Evolutionary conservation across 92 coral and sea anemone species (phyloP).

Genomic region (Phenganax stokvisi): DNA sequence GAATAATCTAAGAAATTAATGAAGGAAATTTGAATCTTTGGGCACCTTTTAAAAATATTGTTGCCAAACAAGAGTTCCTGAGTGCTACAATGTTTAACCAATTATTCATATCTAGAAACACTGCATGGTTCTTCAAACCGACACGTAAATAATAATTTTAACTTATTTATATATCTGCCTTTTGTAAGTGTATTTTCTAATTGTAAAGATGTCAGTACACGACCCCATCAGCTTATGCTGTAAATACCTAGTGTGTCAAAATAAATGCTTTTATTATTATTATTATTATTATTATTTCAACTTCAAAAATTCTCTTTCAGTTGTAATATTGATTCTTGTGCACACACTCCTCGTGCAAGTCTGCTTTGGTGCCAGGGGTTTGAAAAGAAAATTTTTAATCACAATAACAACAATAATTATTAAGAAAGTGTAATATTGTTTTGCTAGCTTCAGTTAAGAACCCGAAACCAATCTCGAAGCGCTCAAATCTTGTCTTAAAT

Average conservation of each 20-base stretch:
- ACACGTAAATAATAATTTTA: background rate
- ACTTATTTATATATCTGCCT: background rate
- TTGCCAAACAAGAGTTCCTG: background rate
- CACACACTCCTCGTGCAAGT: no score
- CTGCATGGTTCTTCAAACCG: background rate
- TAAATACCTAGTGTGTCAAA: conserved; percentile 11
- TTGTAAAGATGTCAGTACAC: background rate
- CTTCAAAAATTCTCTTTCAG: no score
- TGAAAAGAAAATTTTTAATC: no score
- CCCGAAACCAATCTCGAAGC: no score
- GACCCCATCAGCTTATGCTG: conserved; percentile 34
- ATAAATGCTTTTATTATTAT: conserved; percentile 13
- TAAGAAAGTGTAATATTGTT: no score
- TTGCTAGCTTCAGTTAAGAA: no score
- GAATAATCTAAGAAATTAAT: conserved; percentile 18
- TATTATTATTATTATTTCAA: background rate
- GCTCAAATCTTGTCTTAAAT: no score
- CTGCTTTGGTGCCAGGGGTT: no score
- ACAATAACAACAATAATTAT: no score
- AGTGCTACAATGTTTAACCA: conserved; percentile 19
- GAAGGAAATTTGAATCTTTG: conserved; percentile 2
- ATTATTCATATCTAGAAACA: background rate
- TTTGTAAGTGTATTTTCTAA: conserved; percentile 7
- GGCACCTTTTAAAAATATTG: conserved; percentile 5
- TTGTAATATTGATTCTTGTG: no score